phyloP scores from a whole-genome alignment of 2,113 vertebrate genomes.

The Glaucidium brasilianum region DNA sequence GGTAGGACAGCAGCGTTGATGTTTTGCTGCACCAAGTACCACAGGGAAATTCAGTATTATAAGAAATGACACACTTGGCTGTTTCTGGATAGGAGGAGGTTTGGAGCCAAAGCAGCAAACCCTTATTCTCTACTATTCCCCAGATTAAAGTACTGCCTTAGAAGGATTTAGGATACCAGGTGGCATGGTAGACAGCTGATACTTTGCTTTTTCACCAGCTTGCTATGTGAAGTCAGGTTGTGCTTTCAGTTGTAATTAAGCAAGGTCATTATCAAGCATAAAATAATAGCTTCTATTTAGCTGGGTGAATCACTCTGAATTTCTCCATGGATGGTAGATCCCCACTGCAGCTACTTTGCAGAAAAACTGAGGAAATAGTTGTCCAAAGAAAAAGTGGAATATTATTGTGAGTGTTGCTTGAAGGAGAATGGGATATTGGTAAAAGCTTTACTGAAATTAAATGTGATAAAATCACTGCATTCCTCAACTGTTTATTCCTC shows the following conservation, averaged over 20 bases:
- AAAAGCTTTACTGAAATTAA: background rate
- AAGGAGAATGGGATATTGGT: background rate
- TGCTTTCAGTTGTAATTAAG: slow-evolving; percentile 50
- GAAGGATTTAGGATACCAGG: slow-evolving; percentile 52
- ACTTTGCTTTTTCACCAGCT: slow-evolving; percentile 42
- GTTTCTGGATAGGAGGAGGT: background rate
- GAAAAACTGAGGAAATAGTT: slow-evolving; percentile 8
- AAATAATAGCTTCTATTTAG: slow-evolving; percentile 35
- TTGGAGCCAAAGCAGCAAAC: slow-evolving; percentile 1
- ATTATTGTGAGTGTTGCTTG: background rate
- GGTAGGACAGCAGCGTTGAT: background rate
- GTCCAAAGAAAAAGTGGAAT: background rate
- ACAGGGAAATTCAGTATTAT: slow-evolving; percentile 30
- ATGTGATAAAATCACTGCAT: background rate
- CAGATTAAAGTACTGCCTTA: slow-evolving; percentile 12
- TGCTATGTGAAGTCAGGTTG: slow-evolving; percentile 18
- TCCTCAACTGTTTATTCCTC: background rate
- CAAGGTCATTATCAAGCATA: slow-evolving; percentile 37
- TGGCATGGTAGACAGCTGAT: slow-evolving; percentile 52
- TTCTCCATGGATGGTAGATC: background rate
- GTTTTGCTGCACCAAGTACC: slow-evolving; percentile 33
- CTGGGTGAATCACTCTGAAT: background rate
- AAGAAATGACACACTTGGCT: slow-evolving; percentile 46
- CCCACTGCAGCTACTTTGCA: background rate
- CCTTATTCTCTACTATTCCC: slow-evolving; percentile 30